Evolutionary conservation across 2,797 vertebrate genomes (phyloP).

Genomic region (Dendrocincla fuliginosa): DNA sequence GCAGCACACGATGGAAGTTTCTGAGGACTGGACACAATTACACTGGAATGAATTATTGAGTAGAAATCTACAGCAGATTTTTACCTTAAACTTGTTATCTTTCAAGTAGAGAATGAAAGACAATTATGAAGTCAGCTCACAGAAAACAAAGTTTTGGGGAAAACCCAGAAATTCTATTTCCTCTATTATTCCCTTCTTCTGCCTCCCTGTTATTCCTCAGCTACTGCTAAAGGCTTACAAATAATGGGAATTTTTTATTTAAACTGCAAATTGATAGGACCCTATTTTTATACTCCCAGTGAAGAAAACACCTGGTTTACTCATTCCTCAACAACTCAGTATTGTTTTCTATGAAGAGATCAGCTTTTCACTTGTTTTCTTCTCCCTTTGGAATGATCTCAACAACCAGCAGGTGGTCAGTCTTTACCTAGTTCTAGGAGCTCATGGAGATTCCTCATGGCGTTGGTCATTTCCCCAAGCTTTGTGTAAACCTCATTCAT

Average conservation of each 20-base stretch:
- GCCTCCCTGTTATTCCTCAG: not conserved
- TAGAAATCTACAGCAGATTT: not conserved
- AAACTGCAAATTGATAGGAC: not conserved
- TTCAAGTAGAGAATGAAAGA: not conserved
- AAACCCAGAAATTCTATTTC: not conserved
- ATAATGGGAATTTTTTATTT: not conserved
- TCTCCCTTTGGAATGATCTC: not conserved
- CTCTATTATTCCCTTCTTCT: not conserved
- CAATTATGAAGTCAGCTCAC: not conserved
- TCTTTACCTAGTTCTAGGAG: slow-evolving; percentile 83
- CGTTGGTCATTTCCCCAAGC: slow-evolving; percentile 86
- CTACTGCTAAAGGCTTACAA: not conserved
- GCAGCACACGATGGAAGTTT: not conserved
- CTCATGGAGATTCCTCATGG: slow-evolving; percentile 85
- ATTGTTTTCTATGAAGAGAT: not conserved
- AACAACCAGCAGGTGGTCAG: not conserved
- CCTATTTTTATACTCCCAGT: not conserved
- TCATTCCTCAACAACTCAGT: not conserved
- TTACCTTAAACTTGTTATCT: not conserved
- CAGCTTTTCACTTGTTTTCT: not conserved
- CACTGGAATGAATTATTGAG: not conserved
- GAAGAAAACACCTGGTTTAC: not conserved
- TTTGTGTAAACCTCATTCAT: slow-evolving; percentile 90
- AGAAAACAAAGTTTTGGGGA: not conserved
- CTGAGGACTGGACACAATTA: not conserved